Percentiles rank a stretch among this genome's conserved stretches.
Evolutionary conservation across 2,888 invertebrate genomes (phyloP).

Genomic region (Drosophila hamatofila): DNA sequence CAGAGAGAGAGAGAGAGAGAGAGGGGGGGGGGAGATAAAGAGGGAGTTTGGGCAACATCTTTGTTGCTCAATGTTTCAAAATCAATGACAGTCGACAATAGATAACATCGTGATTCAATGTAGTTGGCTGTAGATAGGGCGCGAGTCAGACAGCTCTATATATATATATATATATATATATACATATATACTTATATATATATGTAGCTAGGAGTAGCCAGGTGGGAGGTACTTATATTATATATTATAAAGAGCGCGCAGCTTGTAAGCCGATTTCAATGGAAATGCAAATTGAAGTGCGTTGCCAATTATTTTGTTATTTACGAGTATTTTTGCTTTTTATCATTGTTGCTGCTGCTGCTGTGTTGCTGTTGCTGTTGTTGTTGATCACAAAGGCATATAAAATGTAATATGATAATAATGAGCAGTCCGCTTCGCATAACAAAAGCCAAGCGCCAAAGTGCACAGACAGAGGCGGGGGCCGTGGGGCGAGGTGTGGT

Average conservation of each 20-base stretch:
- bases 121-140: constrained; percentile 1
- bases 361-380: constrained; percentile 24
- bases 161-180: background rate
- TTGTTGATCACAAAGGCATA: constrained; percentile 57
- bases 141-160: background rate
- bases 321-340: constrained; percentile 59
- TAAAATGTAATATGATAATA: constrained; percentile 74
- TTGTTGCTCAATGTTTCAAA: constrained; percentile 61
- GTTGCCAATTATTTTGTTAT: constrained; percentile 81
- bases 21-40: background rate
- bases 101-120: constrained; percentile 46
- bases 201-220: background rate
- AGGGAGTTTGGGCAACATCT: constrained; percentile 34
- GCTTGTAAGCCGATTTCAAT: constrained; percentile 77
- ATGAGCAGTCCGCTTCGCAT: constrained; percentile 56
- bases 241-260: constrained; percentile 30
- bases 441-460: constrained; percentile 49
- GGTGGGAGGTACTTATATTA: constrained; percentile 25
- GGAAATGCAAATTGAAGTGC: constrained; percentile 79
- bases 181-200: background rate
- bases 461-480: constrained; percentile 4
- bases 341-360: constrained; percentile 26
- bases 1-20: background rate
- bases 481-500: background rate
- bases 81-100: constrained; percentile 73